phyloP scores from a whole-genome alignment of 2,888 invertebrate species.

The Liopterus haemorrhoidalis region DNA sequence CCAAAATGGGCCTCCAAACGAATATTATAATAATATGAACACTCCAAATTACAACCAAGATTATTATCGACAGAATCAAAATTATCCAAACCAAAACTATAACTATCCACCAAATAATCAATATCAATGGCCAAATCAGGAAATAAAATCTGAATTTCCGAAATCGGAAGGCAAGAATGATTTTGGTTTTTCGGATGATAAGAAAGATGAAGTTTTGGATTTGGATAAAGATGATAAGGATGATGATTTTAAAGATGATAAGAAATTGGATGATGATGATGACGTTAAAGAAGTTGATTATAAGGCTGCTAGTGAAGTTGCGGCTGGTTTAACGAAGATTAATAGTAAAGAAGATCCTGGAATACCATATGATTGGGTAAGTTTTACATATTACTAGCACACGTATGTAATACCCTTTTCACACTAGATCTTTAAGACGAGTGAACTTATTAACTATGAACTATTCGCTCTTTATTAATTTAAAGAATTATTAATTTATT shows the following conservation, averaged over 20 bases:
- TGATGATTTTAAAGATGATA: conserved; percentile 40
- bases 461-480: too few relatives aligned
- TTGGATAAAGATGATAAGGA: conserved; percentile 33
- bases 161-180: conserved; percentile 21
- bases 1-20: conserved; percentile 15
- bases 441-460: too few relatives aligned
- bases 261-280: conserved; percentile 48
- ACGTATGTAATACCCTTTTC: too few relatives aligned
- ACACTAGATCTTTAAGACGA: too few relatives aligned
- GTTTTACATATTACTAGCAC: too few relatives aligned
- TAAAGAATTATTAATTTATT: too few relatives aligned
- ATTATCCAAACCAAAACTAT: conserved; percentile 16
- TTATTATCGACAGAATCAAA: conserved; percentile 14
- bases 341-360: conserved; percentile 66
- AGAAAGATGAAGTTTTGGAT: conserved; percentile 9
- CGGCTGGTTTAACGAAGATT: conserved; percentile 29
- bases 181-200: not conserved
- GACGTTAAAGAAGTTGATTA: conserved; percentile 43
- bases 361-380: conserved; percentile 81
- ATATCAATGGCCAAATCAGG: conserved; percentile 8
- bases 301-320: conserved; percentile 29
- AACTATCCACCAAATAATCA: conserved; percentile 9
- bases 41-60: conserved; percentile 25
- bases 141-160: not conserved
- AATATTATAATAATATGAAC: conserved; percentile 6